Evolutionary conservation across 2,888 invertebrate species (phyloP).

Genomic region (Drosophila fulvimacula): DNA sequence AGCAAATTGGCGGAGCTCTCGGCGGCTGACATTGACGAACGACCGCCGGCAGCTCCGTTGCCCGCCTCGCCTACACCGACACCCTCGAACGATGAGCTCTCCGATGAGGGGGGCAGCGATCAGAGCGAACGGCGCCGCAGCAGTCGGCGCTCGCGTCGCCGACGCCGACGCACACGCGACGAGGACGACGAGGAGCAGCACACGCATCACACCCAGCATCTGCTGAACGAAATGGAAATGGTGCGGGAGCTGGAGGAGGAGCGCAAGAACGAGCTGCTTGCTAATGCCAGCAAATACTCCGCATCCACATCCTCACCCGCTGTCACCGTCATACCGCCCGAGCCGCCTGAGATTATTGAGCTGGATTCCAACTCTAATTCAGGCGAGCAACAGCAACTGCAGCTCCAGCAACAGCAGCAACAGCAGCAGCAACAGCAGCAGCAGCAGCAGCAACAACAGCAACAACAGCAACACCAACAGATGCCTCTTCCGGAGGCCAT

Average conservation of each 20-base stretch:
- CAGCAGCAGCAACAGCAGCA: slow-evolving; percentile 30
- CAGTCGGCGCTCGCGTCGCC: slow-evolving; percentile 53
- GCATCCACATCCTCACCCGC: slow-evolving; percentile 81
- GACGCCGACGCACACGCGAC: slow-evolving; percentile 56
- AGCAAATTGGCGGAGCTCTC: slow-evolving; percentile 69
- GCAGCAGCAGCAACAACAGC: slow-evolving; percentile 20
- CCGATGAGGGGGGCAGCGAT: slow-evolving; percentile 65
- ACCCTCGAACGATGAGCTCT: slow-evolving; percentile 71
- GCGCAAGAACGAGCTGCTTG: slow-evolving; percentile 77
- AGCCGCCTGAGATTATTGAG: slow-evolving; percentile 83
- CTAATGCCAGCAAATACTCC: slow-evolving; percentile 77
- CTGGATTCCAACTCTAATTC: slow-evolving; percentile 83
- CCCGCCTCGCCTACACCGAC: slow-evolving; percentile 79
- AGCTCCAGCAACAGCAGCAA: slow-evolving; percentile 13
- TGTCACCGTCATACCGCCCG: slow-evolving; percentile 77
- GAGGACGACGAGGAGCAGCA: slow-evolving; percentile 76
- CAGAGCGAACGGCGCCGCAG: slow-evolving; percentile 53
- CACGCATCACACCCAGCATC: slow-evolving; percentile 81
- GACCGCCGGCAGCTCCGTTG: slow-evolving; percentile 81
- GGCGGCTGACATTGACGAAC: slow-evolving; percentile 77
- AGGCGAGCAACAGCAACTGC: slow-evolving; percentile 50
- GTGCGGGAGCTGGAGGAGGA: slow-evolving; percentile 79
- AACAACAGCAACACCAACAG: slow-evolving; percentile 40
- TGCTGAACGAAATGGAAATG: slow-evolving; percentile 81
- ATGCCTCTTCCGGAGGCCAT: slow-evolving; percentile 18